Conservation (phyloP, 2,888 invertebrate genomes). For the Galerucella nymphaeae region DNA sequence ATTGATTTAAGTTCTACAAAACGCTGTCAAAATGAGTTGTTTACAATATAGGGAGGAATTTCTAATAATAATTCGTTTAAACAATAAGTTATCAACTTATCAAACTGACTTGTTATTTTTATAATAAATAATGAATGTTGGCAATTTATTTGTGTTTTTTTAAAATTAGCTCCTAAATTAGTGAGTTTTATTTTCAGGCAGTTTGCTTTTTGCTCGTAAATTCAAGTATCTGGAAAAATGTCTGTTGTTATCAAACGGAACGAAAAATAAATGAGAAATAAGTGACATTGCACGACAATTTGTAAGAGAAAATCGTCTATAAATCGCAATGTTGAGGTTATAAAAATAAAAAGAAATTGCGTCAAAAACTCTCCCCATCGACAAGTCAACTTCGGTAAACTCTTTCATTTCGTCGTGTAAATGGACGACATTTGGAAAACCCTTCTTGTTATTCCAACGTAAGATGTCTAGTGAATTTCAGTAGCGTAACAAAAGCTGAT, state of each 20-base stretch:
- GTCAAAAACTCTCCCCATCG: constrained; percentile 11
- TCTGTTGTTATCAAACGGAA: not conserved
- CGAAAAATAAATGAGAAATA: not conserved
- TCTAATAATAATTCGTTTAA: no score
- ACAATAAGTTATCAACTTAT: no score
- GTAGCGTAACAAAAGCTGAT: not conserved
- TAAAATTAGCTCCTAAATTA: not conserved
- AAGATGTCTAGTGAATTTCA: constrained; percentile 15
- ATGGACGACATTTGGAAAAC: constrained; percentile 25
- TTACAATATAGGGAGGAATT: no score
- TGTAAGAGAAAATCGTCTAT: not conserved
- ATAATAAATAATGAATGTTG: no score
- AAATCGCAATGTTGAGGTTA: not conserved
- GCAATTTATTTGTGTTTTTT: not conserved
- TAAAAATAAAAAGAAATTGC: constrained; percentile 20
- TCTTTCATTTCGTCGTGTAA: constrained; percentile 4
- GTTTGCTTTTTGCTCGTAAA: not conserved
- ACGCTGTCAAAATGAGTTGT: no score
- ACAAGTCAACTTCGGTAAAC: constrained; percentile 23
- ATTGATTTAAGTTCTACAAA: no score
- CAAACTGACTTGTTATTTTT: no score
- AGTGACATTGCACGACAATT: not conserved
- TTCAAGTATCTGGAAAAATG: not conserved
- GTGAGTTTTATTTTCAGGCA: not conserved
- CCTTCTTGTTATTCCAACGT: constrained; percentile 19